Conservation (phyloP, 2,888 invertebrate genomes). For the Melieria picta region DNA sequence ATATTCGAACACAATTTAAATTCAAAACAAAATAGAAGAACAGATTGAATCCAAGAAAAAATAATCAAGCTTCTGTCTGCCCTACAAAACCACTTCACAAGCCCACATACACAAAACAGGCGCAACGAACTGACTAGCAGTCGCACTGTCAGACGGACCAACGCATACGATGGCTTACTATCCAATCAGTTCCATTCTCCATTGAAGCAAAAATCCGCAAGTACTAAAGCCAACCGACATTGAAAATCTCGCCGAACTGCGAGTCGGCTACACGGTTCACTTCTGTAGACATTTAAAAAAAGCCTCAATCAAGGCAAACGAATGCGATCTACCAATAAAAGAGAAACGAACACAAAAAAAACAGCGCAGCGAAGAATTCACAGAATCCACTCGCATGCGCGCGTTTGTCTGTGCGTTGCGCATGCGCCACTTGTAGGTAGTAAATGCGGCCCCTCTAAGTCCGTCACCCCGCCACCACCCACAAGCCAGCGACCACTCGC, state of each 20-base stretch:
- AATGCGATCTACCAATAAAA: neutral
- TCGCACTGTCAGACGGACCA: too few species aligned
- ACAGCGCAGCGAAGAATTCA: too few species aligned
- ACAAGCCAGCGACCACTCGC: too few species aligned
- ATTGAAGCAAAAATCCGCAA: slow-evolving; percentile 15
- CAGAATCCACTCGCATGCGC: neutral
- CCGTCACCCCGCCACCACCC: too few species aligned
- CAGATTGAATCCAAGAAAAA: slow-evolving; percentile 8
- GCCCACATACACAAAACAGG: neutral
- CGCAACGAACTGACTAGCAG: neutral
- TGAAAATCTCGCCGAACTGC: too few species aligned
- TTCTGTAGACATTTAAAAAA: too few species aligned
- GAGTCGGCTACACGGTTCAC: too few species aligned
- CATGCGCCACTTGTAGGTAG: slow-evolving; percentile 39
- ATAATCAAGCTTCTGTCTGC: slow-evolving; percentile 22
- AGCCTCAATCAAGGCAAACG: neutral
- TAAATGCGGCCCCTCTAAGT: neutral
- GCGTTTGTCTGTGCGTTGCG: slow-evolving; percentile 22
- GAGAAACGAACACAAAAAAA: neutral
- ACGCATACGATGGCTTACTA: too few species aligned
- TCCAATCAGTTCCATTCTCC: neutral
- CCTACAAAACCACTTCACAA: slow-evolving; percentile 29
- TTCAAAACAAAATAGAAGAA: neutral
- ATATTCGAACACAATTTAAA: slow-evolving; percentile 11
- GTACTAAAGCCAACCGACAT: neutral